These are phyloP conservation scores for Acronicta psi DNA, from an alignment of 2,888 invertebrate genomes.

Conservation along the genomic window DNA sequence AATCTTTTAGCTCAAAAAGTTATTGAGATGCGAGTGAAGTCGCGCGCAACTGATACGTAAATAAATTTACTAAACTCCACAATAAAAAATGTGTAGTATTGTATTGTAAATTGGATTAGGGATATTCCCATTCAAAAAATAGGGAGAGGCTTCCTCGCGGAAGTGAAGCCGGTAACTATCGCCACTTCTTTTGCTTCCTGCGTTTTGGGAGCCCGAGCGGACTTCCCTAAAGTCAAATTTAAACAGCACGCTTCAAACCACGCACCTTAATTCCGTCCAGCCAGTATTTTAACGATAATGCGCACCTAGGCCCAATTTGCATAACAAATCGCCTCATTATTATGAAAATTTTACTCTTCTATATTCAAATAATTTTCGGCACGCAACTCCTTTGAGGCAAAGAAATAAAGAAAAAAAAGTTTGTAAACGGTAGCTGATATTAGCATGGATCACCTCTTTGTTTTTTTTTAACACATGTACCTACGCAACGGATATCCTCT, in stretches of 20 bases:
- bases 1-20: no score
- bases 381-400: slow-evolving; percentile 75
- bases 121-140: not conserved
- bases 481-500: slow-evolving; percentile 85
- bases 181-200: slow-evolving; percentile 28
- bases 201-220: slow-evolving; percentile 10
- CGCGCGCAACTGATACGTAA: no score
- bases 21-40: no score
- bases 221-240: slow-evolving; percentile 34
- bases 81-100: no score
- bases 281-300: slow-evolving; percentile 45
- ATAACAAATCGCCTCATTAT: slow-evolving; percentile 65
- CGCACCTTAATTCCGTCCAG: slow-evolving; percentile 33
- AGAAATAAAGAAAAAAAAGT: slow-evolving; percentile 56
- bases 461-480: slow-evolving; percentile 68
- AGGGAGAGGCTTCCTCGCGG: not conserved
- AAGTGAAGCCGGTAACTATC: slow-evolving; percentile 8
- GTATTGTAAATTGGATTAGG: no score
- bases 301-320: slow-evolving; percentile 59
- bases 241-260: slow-evolving; percentile 10
- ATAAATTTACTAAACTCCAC: no score
- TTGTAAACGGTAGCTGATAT: slow-evolving; percentile 77
- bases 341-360: slow-evolving; percentile 64
- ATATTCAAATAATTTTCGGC: slow-evolving; percentile 79
- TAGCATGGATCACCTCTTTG: slow-evolving; percentile 66